Conservation (phyloP, 2,113 vertebrate genomes). For the Protobothrops flavoviridis region DNA sequence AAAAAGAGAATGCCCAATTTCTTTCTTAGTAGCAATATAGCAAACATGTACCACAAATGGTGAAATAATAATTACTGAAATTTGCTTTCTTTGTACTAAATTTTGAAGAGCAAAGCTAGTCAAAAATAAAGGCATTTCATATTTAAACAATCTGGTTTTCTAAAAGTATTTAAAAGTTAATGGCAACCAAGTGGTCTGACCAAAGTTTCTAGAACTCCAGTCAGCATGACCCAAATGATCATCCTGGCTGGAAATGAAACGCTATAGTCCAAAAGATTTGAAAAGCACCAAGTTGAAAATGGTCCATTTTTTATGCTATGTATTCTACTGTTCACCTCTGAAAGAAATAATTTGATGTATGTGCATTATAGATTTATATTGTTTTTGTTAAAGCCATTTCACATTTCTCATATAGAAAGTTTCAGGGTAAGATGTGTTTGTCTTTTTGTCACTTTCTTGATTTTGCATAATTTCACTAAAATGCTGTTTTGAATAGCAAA, state of each 20-base stretch:
- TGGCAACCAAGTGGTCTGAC: neutral
- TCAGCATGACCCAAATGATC: neutral
- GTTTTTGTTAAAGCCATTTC: neutral
- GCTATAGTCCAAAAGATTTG: neutral
- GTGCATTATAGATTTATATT: neutral
- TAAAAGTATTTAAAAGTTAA: neutral
- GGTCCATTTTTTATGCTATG: neutral
- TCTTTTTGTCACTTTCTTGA: neutral
- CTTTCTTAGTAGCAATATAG: neutral
- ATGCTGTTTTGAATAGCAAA: neutral
- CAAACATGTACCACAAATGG: neutral
- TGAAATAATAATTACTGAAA: neutral
- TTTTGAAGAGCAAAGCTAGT: neutral
- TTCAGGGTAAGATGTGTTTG: neutral
- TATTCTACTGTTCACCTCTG: neutral
- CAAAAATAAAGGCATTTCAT: neutral
- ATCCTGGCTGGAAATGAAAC: neutral
- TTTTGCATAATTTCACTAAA: neutral
- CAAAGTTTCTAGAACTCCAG: neutral
- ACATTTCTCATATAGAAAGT: neutral
- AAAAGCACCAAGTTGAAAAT: neutral
- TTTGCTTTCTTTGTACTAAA: neutral
- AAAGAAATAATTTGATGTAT: neutral
- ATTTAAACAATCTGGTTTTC: neutral
- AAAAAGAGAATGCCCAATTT: neutral